Conservation (phyloP, 2,888 invertebrate genomes). For the Operophtera brumata region DNA sequence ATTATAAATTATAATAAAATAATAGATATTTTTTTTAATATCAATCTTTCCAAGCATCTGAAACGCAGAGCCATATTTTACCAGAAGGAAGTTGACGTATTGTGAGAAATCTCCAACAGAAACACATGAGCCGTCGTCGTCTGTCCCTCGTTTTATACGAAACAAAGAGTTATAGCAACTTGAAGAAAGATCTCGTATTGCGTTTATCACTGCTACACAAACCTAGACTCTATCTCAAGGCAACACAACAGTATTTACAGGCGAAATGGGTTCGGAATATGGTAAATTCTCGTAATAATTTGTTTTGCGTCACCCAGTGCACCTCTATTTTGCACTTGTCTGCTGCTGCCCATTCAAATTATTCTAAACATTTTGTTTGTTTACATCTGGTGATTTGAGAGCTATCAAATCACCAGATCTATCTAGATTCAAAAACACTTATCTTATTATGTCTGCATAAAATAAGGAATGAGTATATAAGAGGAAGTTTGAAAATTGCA, state of each 20-base stretch:
- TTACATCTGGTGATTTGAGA: conserved; percentile 11
- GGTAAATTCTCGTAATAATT: conserved; percentile 39
- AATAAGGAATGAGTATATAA: too few relatives aligned
- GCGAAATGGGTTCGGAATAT: conserved; percentile 8
- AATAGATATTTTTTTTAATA: conserved; percentile 1
- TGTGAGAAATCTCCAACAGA: conserved; percentile 34
- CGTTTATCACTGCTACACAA: conserved; percentile 19
- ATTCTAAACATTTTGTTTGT: conserved; percentile 34
- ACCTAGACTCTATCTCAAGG: conserved; percentile 13
- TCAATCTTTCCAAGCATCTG: conserved; percentile 12
- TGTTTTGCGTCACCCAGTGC: conserved; percentile 41
- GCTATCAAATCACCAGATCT: too few relatives aligned
- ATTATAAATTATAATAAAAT: too few relatives aligned
- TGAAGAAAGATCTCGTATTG: conserved; percentile 36
- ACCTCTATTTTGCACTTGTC: conserved; percentile 39
- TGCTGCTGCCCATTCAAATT: conserved; percentile 31
- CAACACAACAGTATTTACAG: neutral
- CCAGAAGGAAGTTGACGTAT: conserved; percentile 30
- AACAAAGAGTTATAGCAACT: conserved; percentile 46
- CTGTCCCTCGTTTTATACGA: conserved; percentile 42
- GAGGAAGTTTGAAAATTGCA: too few relatives aligned
- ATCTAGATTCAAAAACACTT: too few relatives aligned
- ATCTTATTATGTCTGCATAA: too few relatives aligned
- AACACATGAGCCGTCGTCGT: conserved; percentile 39
- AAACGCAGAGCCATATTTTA: conserved; percentile 24